A percentile compares a stretch with the other conserved stretches of the same genome.
These are phyloP conservation scores for Grapholita molesta DNA, from an alignment of 1,140 invertebrate species.

Conservation along the genomic window DNA sequence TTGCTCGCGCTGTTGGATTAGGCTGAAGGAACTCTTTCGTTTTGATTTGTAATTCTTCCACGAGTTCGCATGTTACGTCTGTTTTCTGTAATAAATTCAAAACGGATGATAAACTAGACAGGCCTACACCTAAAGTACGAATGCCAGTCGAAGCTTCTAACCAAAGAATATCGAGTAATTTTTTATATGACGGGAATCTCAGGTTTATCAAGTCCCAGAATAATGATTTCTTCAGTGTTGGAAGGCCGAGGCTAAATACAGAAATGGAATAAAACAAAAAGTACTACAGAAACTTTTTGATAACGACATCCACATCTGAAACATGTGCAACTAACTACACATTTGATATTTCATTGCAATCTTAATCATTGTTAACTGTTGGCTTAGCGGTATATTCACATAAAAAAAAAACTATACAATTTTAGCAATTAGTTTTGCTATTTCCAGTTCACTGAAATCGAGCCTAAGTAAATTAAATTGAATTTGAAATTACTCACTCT, in stretches of 20 bases:
- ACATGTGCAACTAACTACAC: neutral
- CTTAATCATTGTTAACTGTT: no score
- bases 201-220: no score
- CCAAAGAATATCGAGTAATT: no score
- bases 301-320: no score
- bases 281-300: no score
- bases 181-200: no score
- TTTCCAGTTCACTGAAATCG: neutral
- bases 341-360: no score
- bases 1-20: constrained; percentile 96
- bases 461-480: neutral
- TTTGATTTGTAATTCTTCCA: constrained; percentile 96
- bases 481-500: constrained; percentile 82
- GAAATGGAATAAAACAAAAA: no score
- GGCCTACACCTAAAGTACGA: neutral
- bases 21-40: constrained; percentile 99
- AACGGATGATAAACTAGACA: neutral
- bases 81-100: constrained; percentile 87
- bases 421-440: neutral
- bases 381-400: no score
- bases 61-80: constrained; percentile 96
- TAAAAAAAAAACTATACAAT: neutral
- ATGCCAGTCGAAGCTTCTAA: neutral
- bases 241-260: no score
- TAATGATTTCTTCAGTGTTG: no score